These are phyloP conservation scores for Campoletis raptor DNA, from an alignment of 2,888 invertebrate genomes.

Conservation along the genomic window DNA sequence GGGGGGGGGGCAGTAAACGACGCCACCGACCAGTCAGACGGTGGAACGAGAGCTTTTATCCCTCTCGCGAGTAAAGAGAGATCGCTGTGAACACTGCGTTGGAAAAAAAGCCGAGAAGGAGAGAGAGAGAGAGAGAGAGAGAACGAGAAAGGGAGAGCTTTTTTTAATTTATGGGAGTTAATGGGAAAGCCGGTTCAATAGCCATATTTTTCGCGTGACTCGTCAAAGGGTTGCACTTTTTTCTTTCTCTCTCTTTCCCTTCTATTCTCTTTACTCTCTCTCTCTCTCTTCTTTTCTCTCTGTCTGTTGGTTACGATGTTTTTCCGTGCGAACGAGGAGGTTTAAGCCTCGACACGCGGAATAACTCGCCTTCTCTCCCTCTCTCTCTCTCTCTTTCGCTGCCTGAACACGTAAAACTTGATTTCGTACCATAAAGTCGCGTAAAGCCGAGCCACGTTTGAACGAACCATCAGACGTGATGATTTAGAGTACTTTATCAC, in stretches of 20 bases:
- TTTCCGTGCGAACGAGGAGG: constrained; percentile 9
- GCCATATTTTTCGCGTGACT: constrained; percentile 75
- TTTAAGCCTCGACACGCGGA: constrained; percentile 2
- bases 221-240: constrained; percentile 74
- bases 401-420: constrained; percentile 28
- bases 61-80: constrained; percentile 43
- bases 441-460: constrained; percentile 31
- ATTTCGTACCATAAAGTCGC: constrained; percentile 34
- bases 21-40: constrained; percentile 31
- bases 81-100: constrained; percentile 16
- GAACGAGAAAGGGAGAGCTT: constrained; percentile 77
- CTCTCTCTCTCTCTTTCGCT: constrained; percentile 44
- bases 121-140: constrained; percentile 72
- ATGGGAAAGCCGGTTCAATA: constrained; percentile 76
- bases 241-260: constrained; percentile 35
- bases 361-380: constrained; percentile 37
- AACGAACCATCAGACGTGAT: constrained; percentile 34
- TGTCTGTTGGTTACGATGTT: constrained; percentile 43
- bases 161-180: constrained; percentile 75
- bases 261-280: constrained; percentile 37
- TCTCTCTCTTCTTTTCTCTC: constrained; percentile 36
- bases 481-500: constrained; percentile 41
- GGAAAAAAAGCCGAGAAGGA: constrained; percentile 8
- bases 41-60: constrained; percentile 28
- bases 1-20: constrained; percentile 53